Conservation (phyloP, 2,888 invertebrate species). For the Panzeria rudis region DNA sequence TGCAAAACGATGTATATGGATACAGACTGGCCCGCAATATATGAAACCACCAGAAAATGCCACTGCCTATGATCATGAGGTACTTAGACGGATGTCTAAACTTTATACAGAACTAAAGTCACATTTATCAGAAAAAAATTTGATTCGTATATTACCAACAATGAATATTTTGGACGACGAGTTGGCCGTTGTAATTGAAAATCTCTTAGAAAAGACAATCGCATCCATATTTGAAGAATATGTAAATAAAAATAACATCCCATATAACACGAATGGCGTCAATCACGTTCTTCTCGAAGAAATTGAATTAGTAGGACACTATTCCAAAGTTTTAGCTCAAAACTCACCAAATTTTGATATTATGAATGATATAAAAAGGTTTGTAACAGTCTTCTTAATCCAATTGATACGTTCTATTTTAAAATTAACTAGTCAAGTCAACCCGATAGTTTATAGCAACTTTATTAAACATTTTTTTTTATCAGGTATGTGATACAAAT, state of each 20-base stretch:
- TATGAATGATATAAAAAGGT: constrained; percentile 81
- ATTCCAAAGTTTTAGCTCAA: constrained; percentile 88
- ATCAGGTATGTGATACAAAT: too few species aligned
- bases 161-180: constrained; percentile 82
- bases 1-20: constrained; percentile 91
- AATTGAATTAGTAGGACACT: constrained; percentile 89
- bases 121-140: constrained; percentile 90
- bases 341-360: constrained; percentile 83
- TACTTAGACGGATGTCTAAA: constrained; percentile 88
- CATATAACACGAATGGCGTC: constrained; percentile 88
- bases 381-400: not conserved
- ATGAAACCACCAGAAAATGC: constrained; percentile 85
- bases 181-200: constrained; percentile 86
- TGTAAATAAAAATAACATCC: constrained; percentile 85
- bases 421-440: not conserved
- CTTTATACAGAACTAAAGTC: constrained; percentile 90
- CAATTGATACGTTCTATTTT: not conserved
- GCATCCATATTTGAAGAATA: constrained; percentile 89
- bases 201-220: constrained; percentile 88
- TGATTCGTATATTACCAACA: constrained; percentile 85
- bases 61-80: constrained; percentile 86
- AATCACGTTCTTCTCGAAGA: constrained; percentile 88
- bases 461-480: too few species aligned
- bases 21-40: constrained; percentile 87
- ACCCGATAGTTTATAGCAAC: not conserved